phyloP scores from a whole-genome alignment of 2,113 vertebrate species.

The Aegithalos caudatus region DNA sequence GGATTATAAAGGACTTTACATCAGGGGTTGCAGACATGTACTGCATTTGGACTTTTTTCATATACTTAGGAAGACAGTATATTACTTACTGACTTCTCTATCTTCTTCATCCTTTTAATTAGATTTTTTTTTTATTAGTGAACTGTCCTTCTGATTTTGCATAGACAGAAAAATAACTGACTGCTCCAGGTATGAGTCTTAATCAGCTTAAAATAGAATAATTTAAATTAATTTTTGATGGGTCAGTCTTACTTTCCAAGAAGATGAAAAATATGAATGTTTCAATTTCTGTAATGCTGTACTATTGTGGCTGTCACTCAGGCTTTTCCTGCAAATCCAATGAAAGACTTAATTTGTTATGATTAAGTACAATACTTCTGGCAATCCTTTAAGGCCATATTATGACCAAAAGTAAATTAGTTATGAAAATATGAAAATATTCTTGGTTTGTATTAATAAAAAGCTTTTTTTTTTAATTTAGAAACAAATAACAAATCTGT shows the following conservation, averaged over 20 bases:
- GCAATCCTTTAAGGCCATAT: background rate
- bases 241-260: background rate
- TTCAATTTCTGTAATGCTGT: background rate
- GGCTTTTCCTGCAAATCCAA: conserved; percentile 48
- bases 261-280: background rate
- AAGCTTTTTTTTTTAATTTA: background rate
- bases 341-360: conserved; percentile 17
- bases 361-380: conserved; percentile 16
- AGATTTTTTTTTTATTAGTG: background rate
- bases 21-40: background rate
- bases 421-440: conserved; percentile 10
- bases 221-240: conserved; percentile 12
- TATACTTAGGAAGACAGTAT: background rate
- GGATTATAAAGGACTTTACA: background rate
- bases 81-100: background rate
- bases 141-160: background rate
- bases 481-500: background rate
- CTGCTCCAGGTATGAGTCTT: background rate
- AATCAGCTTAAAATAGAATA: conserved; percentile 12
- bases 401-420: conserved; percentile 9
- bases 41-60: background rate
- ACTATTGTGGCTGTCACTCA: conserved; percentile 28
- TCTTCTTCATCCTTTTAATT: background rate
- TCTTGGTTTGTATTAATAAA: background rate
- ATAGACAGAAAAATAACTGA: background rate